Evolutionary conservation across 2,113 vertebrate species (phyloP).

Genomic region (Ornithorhynchus anatinus): DNA sequence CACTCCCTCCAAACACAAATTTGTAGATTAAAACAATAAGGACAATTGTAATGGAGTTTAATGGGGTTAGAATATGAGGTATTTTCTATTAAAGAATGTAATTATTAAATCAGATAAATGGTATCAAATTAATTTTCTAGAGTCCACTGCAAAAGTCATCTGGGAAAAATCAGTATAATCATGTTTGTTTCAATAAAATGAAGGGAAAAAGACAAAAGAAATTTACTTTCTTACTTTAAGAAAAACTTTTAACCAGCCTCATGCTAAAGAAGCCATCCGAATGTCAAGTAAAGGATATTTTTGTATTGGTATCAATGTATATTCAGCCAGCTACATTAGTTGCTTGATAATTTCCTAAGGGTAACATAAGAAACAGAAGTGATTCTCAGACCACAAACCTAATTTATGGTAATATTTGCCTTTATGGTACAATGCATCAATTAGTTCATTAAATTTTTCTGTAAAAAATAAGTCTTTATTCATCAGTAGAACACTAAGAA

Average conservation of each 20-base stretch:
- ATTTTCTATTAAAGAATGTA: constrained; percentile 27
- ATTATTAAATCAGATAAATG: constrained; percentile 47
- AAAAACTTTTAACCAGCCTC: constrained; percentile 5
- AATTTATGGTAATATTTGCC: constrained; percentile 49
- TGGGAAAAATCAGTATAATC: constrained; percentile 36
- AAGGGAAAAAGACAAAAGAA: constrained; percentile 1
- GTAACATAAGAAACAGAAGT: constrained; percentile 43
- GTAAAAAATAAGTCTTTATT: constrained; percentile 42
- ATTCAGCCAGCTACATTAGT: not conserved
- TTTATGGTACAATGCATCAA: constrained; percentile 18
- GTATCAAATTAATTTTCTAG: constrained; percentile 50
- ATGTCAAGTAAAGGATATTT: constrained; percentile 14
- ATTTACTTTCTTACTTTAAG: constrained; percentile 4
- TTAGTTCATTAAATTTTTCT: constrained; percentile 23
- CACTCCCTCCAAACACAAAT: constrained; percentile 36
- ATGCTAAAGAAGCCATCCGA: not conserved
- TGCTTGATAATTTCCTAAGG: constrained; percentile 19
- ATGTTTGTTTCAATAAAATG: constrained; percentile 32
- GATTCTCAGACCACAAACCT: constrained; percentile 33
- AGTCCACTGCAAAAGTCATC: constrained; percentile 24
- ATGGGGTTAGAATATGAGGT: constrained; percentile 36
- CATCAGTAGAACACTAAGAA: constrained; percentile 24
- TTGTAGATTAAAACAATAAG: constrained; percentile 29
- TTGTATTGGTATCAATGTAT: not conserved
- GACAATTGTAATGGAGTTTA: constrained; percentile 43